A percentile compares a stretch with the other conserved stretches of the same genome.
Conservation (phyloP, 2,797 vertebrate species). For the Hipposideros larvatus region DNA sequence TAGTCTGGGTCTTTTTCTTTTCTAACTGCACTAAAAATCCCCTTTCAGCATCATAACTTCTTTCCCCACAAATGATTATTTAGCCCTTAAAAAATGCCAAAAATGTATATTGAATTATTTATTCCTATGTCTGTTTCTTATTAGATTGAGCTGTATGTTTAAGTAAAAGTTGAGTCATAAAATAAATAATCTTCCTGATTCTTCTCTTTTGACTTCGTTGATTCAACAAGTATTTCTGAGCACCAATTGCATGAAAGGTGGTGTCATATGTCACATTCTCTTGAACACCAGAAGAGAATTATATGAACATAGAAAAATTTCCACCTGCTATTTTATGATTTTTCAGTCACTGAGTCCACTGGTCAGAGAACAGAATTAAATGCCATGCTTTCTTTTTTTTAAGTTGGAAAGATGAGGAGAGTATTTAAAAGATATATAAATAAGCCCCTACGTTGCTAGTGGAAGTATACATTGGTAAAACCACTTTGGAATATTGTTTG, state of each 20-base stretch:
- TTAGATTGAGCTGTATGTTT: slow-evolving; percentile 34
- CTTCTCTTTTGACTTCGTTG: slow-evolving; percentile 21
- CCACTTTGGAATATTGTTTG: not conserved
- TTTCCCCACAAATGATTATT: not conserved
- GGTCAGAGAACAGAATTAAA: slow-evolving; percentile 6
- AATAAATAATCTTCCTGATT: not conserved
- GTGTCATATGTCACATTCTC: not conserved
- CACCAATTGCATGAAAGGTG: not conserved
- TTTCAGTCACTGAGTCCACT: not conserved
- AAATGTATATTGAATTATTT: slow-evolving; percentile 15
- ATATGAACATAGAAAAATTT: not conserved
- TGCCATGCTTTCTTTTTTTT: not conserved
- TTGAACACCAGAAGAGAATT: not conserved
- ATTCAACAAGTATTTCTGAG: slow-evolving; percentile 22
- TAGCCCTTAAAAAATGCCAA: not conserved
- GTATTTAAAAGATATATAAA: not conserved
- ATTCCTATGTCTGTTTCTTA: not conserved
- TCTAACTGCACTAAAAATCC: not conserved
- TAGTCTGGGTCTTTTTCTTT: not conserved
- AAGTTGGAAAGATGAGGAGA: not conserved
- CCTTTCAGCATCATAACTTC: not conserved
- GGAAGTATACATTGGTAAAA: not conserved
- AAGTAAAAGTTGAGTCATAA: not conserved
- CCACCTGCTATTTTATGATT: not conserved
- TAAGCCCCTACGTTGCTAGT: not conserved